Evolutionary conservation across 2,113 vertebrate genomes (phyloP), one percentile per base, ranked within the genome.

Genomic region (Peucedramus taeniatus): DNA sequence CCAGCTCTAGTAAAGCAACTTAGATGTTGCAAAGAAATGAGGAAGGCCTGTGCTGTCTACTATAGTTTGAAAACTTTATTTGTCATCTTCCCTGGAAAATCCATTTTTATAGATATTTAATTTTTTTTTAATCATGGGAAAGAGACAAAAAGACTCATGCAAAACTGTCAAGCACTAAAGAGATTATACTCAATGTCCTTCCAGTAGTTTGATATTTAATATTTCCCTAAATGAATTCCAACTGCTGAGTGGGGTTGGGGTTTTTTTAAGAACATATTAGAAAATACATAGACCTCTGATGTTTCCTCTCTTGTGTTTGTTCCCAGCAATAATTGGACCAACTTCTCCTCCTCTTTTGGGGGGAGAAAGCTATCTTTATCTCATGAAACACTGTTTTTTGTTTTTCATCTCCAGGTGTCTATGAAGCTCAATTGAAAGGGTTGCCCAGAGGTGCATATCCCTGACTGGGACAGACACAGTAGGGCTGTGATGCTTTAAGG

Each of bases 301-400:
- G 0, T 71, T 88, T 87, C 19, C 9, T 54, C 27, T 54, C 35
- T 42, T 64, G 18, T 61, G 22, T 64, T 85, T 63, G 26, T 57
- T 71, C 23, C 8, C 13, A 71, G 8, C 15, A 84, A 54, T 9
- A 54, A 66, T 0, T 68, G 53, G 15, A 82, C 26, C 7, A 66
- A 68, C 5, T 79, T 82, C 14, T 59, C 13, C 14, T 56, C 19
- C 4, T 2, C 5, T 53, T 81, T 59, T 60, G 16, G 1, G 13
- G 8, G 17, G 3, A 69, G 11, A 72, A 86, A 54, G 13, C 4
- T 61, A 1, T 50, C 50, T 60, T 77, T 70, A 57, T 15, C 11
- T 42, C 11, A 45, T 0, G 2, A 75, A 42, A 21, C 8, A 20
- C 0, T 26, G 10, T 27, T 77, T 40, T 26, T 13, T 11, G 19